These are phyloP conservation scores for Thysanoteuthis rhombus DNA, from an alignment of 2,888 invertebrate genomes.

Conservation along the genomic window DNA sequence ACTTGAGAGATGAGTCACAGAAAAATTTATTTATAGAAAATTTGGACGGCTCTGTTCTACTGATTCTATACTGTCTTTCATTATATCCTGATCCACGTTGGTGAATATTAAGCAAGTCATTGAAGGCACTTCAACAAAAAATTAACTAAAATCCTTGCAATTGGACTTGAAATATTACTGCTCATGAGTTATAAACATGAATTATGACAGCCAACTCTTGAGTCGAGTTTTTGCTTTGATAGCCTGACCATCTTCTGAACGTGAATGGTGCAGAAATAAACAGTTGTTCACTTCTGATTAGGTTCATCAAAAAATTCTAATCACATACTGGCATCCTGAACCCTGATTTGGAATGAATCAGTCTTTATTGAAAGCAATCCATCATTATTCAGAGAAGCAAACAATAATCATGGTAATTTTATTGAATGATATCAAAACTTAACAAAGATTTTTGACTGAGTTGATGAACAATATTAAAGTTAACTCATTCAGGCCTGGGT, in stretches of 20 bases:
- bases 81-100: background rate
- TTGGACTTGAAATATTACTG: too few species aligned
- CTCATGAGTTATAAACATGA: too few species aligned
- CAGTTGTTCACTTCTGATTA: background rate
- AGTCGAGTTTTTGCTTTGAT: background rate
- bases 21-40: too few species aligned
- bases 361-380: background rate
- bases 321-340: background rate
- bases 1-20: too few species aligned
- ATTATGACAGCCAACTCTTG: too few species aligned
- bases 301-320: background rate
- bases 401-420: background rate
- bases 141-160: too few species aligned
- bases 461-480: background rate
- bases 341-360: background rate
- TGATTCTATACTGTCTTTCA: background rate
- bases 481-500: too few species aligned
- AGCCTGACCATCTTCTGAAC: background rate
- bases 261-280: background rate
- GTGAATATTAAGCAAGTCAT: too few species aligned
- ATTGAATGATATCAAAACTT: background rate
- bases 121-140: too few species aligned
- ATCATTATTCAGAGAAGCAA: background rate
- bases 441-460: background rate
- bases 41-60: too few species aligned